phyloP scores from a whole-genome alignment of 2,888 invertebrate genomes.

The Aleiodes testaceus region DNA sequence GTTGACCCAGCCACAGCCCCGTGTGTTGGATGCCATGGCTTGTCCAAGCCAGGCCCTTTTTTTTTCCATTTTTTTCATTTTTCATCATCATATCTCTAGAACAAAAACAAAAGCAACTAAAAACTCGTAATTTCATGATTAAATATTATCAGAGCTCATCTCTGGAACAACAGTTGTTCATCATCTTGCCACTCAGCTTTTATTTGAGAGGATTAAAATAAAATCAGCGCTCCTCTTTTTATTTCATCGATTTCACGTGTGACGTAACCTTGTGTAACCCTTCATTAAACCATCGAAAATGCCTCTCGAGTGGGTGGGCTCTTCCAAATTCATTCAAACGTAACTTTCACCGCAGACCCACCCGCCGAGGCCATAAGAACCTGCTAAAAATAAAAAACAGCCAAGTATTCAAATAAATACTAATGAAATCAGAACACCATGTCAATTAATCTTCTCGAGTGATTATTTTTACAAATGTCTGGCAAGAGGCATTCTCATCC shows the following conservation, averaged over 20 bases:
- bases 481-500: too few relatives aligned
- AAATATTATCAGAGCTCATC: too few relatives aligned
- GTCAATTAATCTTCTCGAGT: neutral
- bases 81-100: conserved; percentile 15
- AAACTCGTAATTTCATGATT: too few relatives aligned
- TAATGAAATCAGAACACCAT: conserved; percentile 1
- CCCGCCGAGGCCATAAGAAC: neutral
- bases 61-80: conserved; percentile 19
- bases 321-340: conserved; percentile 24
- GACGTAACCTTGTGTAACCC: conserved; percentile 45
- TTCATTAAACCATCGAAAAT: conserved; percentile 36
- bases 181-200: neutral
- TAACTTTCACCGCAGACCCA: conserved; percentile 18
- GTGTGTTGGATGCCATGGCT: conserved; percentile 40
- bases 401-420: conserved; percentile 11
- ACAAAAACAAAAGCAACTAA: conserved; percentile 8
- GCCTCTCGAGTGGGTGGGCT: conserved; percentile 18
- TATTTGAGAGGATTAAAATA: conserved; percentile 3
- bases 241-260: conserved; percentile 38
- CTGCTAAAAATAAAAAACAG: conserved; percentile 13
- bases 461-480: too few relatives aligned
- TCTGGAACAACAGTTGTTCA: conserved; percentile 18
- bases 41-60: conserved; percentile 44
- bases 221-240: neutral
- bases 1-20: conserved; percentile 67